These are phyloP conservation scores for Scaptomyza caliginosa DNA, from an alignment of 2,888 invertebrate genomes.

Conservation along the genomic window DNA sequence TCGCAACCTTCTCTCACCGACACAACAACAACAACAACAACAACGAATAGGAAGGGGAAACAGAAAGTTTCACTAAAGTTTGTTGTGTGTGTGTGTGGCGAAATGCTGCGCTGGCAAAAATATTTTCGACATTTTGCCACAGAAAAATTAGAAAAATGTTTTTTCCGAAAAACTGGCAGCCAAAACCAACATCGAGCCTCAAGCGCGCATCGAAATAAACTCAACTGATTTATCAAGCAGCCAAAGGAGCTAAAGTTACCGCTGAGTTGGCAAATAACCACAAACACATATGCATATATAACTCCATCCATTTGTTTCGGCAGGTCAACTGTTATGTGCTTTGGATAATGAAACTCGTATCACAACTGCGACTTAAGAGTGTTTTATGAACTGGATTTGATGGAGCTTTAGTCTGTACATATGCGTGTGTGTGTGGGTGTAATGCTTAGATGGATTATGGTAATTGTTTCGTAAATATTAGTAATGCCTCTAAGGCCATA, in stretches of 20 bases:
- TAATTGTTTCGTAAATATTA: slow-evolving; percentile 48
- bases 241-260: slow-evolving; percentile 35
- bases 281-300: slow-evolving; percentile 4
- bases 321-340: slow-evolving; percentile 17
- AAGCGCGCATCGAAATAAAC: slow-evolving; percentile 59
- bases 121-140: slow-evolving; percentile 50
- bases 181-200: slow-evolving; percentile 41
- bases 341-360: slow-evolving; percentile 24
- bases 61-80: slow-evolving; percentile 50
- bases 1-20: slow-evolving; percentile 24
- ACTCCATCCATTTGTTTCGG: slow-evolving; percentile 8
- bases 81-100: slow-evolving; percentile 17
- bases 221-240: slow-evolving; percentile 70
- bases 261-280: slow-evolving; percentile 48
- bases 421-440: slow-evolving; percentile 7
- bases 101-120: slow-evolving; percentile 65
- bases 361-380: slow-evolving; percentile 85
- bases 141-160: slow-evolving; percentile 76
- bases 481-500: not conserved
- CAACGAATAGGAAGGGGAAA: too few species aligned
- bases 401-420: slow-evolving; percentile 25
- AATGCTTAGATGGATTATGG: slow-evolving; percentile 51
- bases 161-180: slow-evolving; percentile 46
- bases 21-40: too few species aligned
- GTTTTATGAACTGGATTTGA: slow-evolving; percentile 73